A percentile compares a stretch with the other conserved stretches of the same genome.
phyloP scores from a whole-genome alignment of 2,113 vertebrate species.

The Ctenodactylus gundi region DNA sequence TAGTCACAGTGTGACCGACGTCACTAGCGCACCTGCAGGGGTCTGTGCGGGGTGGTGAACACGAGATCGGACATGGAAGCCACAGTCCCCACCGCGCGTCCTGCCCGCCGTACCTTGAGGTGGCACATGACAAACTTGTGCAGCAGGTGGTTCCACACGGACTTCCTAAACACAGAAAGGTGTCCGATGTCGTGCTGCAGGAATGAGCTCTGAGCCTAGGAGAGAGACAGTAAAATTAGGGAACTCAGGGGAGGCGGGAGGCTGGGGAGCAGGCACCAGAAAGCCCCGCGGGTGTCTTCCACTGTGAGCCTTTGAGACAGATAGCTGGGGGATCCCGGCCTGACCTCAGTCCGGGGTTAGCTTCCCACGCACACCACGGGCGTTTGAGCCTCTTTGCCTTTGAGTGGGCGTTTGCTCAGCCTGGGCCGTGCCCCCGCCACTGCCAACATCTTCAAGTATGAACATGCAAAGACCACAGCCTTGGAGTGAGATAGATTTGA shows the following conservation, averaged over 20 bases:
- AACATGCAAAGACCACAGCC: not conserved
- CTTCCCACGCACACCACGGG: not conserved
- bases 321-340: accelerated
- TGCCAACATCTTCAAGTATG: not conserved
- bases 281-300: accelerated
- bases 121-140: slow-evolving; percentile 84
- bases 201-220: slow-evolving; percentile 81
- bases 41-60: not conserved
- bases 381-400: not conserved
- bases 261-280: not conserved
- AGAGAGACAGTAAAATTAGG: slow-evolving; percentile 8
- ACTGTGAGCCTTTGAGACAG: not conserved
- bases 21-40: not conserved
- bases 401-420: not conserved
- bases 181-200: slow-evolving; percentile 84
- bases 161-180: slow-evolving; percentile 81
- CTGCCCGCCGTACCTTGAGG: slow-evolving; percentile 77
- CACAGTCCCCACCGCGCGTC: not conserved
- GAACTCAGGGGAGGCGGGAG: not conserved
- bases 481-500: not conserved
- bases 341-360: not conserved
- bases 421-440: not conserved
- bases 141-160: slow-evolving; percentile 83
- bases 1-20: not conserved
- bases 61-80: not conserved